Conservation (phyloP, 2,113 vertebrate genomes). For the Grus americana region DNA sequence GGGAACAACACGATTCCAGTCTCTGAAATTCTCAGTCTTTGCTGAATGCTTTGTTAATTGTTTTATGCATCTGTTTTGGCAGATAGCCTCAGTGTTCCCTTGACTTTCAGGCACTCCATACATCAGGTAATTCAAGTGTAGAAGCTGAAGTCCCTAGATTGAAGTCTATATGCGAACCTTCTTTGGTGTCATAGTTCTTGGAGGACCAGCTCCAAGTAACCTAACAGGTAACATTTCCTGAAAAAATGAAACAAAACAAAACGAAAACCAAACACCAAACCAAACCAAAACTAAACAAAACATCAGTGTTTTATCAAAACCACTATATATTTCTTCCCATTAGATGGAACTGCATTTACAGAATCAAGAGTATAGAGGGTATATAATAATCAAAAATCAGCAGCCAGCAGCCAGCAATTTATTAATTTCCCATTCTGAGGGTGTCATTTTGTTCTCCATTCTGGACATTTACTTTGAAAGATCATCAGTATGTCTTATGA, state of each 20-base stretch:
- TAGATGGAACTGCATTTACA: neutral
- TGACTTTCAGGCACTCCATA: neutral
- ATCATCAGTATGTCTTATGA: neutral
- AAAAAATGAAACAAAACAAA: neutral
- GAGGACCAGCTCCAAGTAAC: neutral
- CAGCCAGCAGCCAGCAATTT: neutral
- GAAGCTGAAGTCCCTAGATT: neutral
- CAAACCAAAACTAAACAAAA: neutral
- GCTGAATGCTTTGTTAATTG: neutral
- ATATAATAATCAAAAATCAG: neutral
- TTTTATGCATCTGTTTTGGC: neutral
- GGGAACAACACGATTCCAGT: accelerated
- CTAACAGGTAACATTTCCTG: neutral
- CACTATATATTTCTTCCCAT: neutral
- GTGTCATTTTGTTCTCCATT: neutral
- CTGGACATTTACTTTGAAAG: neutral
- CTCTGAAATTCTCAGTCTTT: neutral
- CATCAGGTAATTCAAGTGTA: neutral
- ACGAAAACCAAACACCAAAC: neutral
- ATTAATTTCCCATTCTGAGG: neutral
- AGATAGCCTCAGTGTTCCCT: neutral
- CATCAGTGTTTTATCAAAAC: neutral
- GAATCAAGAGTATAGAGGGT: neutral
- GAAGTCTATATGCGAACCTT: neutral
- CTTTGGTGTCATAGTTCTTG: neutral